Conservation (phyloP, 1,140 invertebrate genomes). For the Mycetomoellerius zeteki region DNA sequence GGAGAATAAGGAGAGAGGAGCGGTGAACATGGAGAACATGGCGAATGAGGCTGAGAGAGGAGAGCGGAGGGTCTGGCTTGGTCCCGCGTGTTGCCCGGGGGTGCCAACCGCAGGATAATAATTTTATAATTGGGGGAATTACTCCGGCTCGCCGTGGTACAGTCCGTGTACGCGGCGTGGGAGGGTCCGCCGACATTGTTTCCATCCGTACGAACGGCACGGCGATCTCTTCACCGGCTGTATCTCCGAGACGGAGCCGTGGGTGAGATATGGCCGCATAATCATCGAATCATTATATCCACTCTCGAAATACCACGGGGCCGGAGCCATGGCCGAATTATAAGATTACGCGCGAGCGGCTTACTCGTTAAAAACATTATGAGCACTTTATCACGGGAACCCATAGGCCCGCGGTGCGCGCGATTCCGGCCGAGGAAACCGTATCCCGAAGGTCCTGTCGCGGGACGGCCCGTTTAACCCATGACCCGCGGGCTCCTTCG, state of each 20-base stretch:
- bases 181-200: constrained; percentile 84
- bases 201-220: constrained; percentile 78
- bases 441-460: constrained; percentile 70
- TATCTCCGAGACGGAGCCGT: constrained; percentile 80
- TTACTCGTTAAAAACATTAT: constrained; percentile 85
- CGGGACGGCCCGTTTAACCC: constrained; percentile 74
- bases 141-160: constrained; percentile 82
- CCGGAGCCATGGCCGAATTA: constrained; percentile 82
- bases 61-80: constrained; percentile 72
- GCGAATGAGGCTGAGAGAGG: constrained; percentile 79
- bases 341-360: constrained; percentile 83
- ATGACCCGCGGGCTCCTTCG: constrained; percentile 72
- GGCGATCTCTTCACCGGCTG: constrained; percentile 81
- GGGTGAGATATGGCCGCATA: constrained; percentile 86
- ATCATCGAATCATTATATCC: constrained; percentile 86
- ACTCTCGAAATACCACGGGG: constrained; percentile 79
- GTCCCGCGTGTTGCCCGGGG: constrained; percentile 85
- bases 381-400: constrained; percentile 83
- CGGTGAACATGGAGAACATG: constrained; percentile 74
- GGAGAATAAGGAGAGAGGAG: constrained; percentile 58
- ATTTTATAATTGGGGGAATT: constrained; percentile 87
- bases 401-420: constrained; percentile 39
- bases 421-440: constrained; percentile 30
- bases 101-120: constrained; percentile 87
- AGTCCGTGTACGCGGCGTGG: constrained; percentile 83